Conservation (phyloP, 1,140 invertebrate genomes). For the Drosophila repleta region DNA sequence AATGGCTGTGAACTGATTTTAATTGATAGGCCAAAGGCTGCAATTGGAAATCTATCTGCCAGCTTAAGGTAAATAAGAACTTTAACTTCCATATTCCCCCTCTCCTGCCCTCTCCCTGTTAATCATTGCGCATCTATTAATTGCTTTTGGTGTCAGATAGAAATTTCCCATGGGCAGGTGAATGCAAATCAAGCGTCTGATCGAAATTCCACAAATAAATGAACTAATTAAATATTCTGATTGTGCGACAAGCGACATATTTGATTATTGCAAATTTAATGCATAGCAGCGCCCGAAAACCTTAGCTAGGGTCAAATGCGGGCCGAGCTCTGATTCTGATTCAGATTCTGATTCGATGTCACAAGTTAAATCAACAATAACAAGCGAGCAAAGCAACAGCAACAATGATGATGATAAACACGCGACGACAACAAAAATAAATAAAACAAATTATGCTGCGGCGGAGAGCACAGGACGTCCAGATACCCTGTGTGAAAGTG, state of each 20-base stretch:
- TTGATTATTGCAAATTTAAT: constrained; percentile 72
- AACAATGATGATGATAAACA: constrained; percentile 40
- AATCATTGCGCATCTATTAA: constrained; percentile 21
- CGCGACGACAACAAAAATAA: constrained; percentile 61
- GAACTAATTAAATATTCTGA: constrained; percentile 73
- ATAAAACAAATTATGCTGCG: constrained; percentile 43
- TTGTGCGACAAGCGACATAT: constrained; percentile 50
- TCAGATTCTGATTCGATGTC: constrained; percentile 71
- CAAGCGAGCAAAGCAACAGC: constrained; percentile 38
- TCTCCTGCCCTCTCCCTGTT: constrained; percentile 5
- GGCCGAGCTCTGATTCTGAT: constrained; percentile 44
- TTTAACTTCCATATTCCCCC: no score
- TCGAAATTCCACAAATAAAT: constrained; percentile 57
- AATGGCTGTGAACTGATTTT: constrained; percentile 11
- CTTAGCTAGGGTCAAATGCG: constrained; percentile 30
- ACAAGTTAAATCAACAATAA: constrained; percentile 69
- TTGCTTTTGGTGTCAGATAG: constrained; percentile 19
- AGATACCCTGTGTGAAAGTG: not conserved
- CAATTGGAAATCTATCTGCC: not conserved
- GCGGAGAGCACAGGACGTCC: not conserved
- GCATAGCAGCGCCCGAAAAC: constrained; percentile 40
- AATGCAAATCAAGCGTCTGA: constrained; percentile 30
- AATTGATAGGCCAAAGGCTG: constrained; percentile 5
- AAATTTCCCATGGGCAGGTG: constrained; percentile 17
- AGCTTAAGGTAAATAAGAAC: not conserved